Percentiles rank a stretch among this genome's conserved stretches.
phyloP scores from a whole-genome alignment of 2,797 vertebrate genomes.

The Hyperoplus immaculatus region DNA sequence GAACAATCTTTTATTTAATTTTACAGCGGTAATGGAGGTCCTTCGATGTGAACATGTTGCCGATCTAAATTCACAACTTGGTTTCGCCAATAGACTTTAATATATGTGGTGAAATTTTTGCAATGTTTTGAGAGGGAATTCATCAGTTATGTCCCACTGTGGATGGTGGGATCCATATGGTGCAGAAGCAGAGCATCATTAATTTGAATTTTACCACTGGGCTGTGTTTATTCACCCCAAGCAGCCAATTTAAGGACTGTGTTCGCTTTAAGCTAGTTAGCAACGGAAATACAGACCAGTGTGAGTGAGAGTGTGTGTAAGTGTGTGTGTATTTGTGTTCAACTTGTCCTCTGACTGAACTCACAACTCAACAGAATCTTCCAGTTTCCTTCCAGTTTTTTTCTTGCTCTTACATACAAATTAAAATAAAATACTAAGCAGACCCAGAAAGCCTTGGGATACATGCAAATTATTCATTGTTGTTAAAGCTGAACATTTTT shows the following conservation, averaged over 20 bases:
- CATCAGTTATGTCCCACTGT: not conserved
- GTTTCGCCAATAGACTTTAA: not conserved
- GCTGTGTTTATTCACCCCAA: not conserved
- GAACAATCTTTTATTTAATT: constrained; percentile 41
- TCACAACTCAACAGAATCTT: not conserved
- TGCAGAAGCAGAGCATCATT: too few species aligned
- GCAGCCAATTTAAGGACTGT: not conserved
- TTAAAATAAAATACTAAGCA: not conserved
- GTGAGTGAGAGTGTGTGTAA: not conserved
- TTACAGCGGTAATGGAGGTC: constrained; percentile 44
- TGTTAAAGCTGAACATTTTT: not conserved
- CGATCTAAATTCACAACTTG: constrained; percentile 12
- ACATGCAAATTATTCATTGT: not conserved
- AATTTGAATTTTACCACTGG: not conserved
- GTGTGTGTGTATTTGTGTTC: not conserved
- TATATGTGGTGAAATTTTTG: not conserved
- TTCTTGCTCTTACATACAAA: not conserved
- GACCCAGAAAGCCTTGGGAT: not conserved
- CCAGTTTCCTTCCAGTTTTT: not conserved
- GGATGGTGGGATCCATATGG: not conserved
- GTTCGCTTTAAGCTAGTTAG: not conserved
- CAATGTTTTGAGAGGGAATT: constrained; percentile 15
- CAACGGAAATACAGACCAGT: not conserved
- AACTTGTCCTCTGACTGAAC: not conserved
- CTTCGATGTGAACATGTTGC: not conserved